Conservation (phyloP, 2,797 vertebrate genomes). For the Chaenodraco wilsoni region DNA sequence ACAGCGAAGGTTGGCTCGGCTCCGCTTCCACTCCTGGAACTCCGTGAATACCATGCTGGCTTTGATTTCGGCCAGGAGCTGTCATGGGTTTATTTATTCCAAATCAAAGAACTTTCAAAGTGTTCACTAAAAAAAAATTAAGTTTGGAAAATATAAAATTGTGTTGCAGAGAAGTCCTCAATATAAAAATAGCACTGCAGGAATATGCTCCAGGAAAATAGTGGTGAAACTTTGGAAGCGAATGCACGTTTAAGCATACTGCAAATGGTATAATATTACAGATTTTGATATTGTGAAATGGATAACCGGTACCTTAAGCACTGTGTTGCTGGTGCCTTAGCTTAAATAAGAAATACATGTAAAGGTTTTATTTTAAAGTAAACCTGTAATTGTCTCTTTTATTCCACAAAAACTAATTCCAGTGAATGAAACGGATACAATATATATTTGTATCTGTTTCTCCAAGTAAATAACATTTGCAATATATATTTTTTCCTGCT, state of each 20-base stretch:
- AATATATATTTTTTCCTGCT: too few species aligned
- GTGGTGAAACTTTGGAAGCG: constrained; percentile 1
- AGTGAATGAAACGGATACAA: neutral
- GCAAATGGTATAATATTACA: neutral
- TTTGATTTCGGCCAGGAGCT: constrained; percentile 59
- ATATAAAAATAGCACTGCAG: constrained; percentile 10
- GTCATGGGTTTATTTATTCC: constrained; percentile 63
- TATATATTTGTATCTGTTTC: neutral
- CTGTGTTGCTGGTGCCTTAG: neutral
- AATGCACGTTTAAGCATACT: neutral
- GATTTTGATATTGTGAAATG: neutral
- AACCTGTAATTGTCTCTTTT: neutral
- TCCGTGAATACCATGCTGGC: constrained; percentile 41
- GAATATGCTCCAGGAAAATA: neutral
- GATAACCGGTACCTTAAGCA: neutral
- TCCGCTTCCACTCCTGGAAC: constrained; percentile 56
- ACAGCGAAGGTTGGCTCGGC: constrained; percentile 54
- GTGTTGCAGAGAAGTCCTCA: constrained; percentile 39
- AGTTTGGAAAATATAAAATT: constrained; percentile 55
- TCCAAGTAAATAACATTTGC: neutral
- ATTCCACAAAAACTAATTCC: neutral
- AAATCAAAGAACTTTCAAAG: constrained; percentile 71
- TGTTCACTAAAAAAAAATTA: constrained; percentile 66
- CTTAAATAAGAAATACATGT: neutral
- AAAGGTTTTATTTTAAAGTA: neutral